Evolutionary conservation across 2,888 invertebrate genomes (phyloP).

Genomic region (Xestia c-nigrum): DNA sequence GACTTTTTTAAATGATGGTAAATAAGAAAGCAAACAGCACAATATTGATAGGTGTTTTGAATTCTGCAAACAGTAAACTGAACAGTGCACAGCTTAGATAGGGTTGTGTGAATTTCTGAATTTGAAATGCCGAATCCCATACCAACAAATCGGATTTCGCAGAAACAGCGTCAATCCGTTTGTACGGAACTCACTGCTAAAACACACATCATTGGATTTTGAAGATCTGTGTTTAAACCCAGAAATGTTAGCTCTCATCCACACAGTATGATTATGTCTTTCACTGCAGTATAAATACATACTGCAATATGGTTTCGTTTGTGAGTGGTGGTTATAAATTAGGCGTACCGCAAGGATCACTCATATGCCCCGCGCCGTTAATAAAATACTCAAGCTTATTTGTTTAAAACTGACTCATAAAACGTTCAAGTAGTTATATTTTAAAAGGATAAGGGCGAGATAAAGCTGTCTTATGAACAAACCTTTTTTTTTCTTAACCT

Average conservation of each 20-base stretch:
- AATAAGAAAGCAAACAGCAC: neutral
- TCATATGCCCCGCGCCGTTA: conserved; percentile 35
- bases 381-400: conserved; percentile 37
- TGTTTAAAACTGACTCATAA: conserved; percentile 37
- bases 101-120: conserved; percentile 32
- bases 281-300: conserved; percentile 29
- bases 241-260: conserved; percentile 21
- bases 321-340: conserved; percentile 49
- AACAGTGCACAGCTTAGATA: conserved; percentile 12
- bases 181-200: conserved; percentile 47
- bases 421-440: conserved; percentile 42
- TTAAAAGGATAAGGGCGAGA: conserved; percentile 29
- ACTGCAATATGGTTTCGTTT: conserved; percentile 21
- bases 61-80: conserved; percentile 3
- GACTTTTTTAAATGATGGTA: neutral
- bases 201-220: conserved; percentile 54
- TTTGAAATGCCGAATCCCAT: conserved; percentile 46
- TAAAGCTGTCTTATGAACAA: conserved; percentile 7
- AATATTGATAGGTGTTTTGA: conserved; percentile 2
- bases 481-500: conserved; percentile 2
- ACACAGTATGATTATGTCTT: conserved; percentile 14
- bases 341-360: conserved; percentile 43
- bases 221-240: conserved; percentile 31
- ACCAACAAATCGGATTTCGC: conserved; percentile 62
- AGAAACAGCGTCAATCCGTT: conserved; percentile 58